phyloP scores from a whole-genome alignment of 1,140 invertebrate species.

The Euura lappo region DNA sequence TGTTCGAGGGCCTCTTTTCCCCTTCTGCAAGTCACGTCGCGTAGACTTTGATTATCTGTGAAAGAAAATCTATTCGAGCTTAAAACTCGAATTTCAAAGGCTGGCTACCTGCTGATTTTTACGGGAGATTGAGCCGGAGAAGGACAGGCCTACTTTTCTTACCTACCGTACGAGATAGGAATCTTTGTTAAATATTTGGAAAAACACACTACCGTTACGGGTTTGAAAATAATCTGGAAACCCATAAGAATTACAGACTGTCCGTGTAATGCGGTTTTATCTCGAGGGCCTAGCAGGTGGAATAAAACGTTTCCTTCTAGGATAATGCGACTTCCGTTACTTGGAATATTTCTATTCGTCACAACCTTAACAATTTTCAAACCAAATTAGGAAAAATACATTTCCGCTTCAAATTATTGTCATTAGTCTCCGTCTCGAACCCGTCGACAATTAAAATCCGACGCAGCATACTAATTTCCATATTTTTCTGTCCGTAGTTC shows the following conservation, averaged over 20 bases:
- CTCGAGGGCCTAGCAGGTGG: not conserved
- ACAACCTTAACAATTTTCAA: not conserved
- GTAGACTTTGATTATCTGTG: slow-evolving; percentile 7
- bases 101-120: slow-evolving; percentile 42
- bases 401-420: not conserved
- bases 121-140: slow-evolving; percentile 26
- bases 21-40: not conserved
- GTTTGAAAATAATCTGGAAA: not conserved
- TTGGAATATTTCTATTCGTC: not conserved
- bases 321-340: not conserved
- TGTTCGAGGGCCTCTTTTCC: not conserved
- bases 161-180: slow-evolving; percentile 17
- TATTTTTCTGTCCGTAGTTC: slow-evolving; percentile 41
- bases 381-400: not conserved
- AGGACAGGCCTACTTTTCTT: slow-evolving; percentile 31
- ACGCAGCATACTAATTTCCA: too few relatives aligned
- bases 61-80: slow-evolving; percentile 14
- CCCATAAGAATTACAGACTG: not conserved
- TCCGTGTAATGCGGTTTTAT: not conserved
- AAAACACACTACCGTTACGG: slow-evolving; percentile 14
- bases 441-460: too few relatives aligned
- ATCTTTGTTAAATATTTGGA: slow-evolving; percentile 32
- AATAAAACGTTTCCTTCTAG: not conserved
- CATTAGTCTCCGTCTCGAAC: not conserved
- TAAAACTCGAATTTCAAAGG: slow-evolving; percentile 2